A percentile compares a stretch with the other conserved stretches of the same genome.
phyloP scores from a whole-genome alignment of 2,888 invertebrate species.

The Alloplasta piceator region DNA sequence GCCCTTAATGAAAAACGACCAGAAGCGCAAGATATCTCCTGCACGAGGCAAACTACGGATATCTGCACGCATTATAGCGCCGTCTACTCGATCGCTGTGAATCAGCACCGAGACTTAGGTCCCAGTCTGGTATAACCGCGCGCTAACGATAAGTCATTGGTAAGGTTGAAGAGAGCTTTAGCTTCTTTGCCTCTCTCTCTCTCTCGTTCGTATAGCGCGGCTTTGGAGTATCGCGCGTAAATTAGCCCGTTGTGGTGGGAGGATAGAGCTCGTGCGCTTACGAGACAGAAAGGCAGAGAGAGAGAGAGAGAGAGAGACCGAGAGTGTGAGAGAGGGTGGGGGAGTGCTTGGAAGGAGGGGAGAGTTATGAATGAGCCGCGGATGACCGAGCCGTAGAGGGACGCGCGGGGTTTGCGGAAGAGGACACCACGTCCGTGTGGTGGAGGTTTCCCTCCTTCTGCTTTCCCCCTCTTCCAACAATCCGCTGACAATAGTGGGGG shows the following conservation, averaged over 20 bases:
- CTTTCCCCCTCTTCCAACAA: conserved; percentile 36
- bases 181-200: conserved; percentile 40
- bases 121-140: conserved; percentile 60
- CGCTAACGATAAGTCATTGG: conserved; percentile 42
- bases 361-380: conserved; percentile 81
- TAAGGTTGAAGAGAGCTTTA: conserved; percentile 54
- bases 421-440: conserved; percentile 42
- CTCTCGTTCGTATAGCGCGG: conserved; percentile 27
- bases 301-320: conserved; percentile 22
- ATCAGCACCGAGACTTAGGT: conserved; percentile 53
- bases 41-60: not conserved
- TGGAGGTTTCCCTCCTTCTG: conserved; percentile 44
- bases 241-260: conserved; percentile 8
- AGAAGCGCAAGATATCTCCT: not conserved
- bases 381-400: conserved; percentile 50
- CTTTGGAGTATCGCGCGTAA: conserved; percentile 31
- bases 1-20: no score
- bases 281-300: conserved; percentile 4
- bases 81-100: conserved; percentile 53
- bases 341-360: conserved; percentile 57
- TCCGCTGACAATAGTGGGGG: conserved; percentile 65
- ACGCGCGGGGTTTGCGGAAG: conserved; percentile 23
- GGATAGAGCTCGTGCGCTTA: no score
- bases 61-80: not conserved
- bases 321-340: conserved; percentile 37